phyloP scores from a whole-genome alignment of 1,140 invertebrate species.

The Chrysomallon squamiferum region DNA sequence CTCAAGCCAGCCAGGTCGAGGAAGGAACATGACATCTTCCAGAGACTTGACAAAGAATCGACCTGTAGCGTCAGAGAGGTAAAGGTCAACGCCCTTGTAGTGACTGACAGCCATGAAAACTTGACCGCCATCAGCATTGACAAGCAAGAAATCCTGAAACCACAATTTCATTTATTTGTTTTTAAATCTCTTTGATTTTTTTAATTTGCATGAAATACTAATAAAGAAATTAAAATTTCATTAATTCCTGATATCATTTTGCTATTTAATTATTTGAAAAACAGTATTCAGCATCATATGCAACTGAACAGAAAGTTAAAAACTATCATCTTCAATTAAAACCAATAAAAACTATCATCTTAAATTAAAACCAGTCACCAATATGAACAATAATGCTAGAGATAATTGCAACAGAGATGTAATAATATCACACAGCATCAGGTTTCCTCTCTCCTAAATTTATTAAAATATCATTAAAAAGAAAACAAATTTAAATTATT shows the following conservation, averaged over 20 bases:
- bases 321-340: not conserved
- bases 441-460: too few species aligned
- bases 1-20: constrained; percentile 4
- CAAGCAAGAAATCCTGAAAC: constrained; percentile 16
- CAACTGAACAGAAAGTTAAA: not conserved
- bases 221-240: not conserved
- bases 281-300: not conserved
- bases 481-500: too few species aligned
- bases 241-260: not conserved
- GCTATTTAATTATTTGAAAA: not conserved
- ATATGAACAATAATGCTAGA: too few species aligned
- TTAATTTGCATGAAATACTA: too few species aligned
- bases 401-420: too few species aligned
- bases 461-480: too few species aligned
- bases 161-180: not conserved
- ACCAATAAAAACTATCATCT: too few species aligned
- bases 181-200: too few species aligned
- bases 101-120: constrained; percentile 19
- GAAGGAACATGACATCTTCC: not conserved
- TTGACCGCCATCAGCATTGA: constrained; percentile 16
- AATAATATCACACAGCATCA: too few species aligned
- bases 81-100: constrained; percentile 13
- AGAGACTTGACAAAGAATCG: constrained; percentile 15
- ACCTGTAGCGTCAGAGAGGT: constrained; percentile 21
- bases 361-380: too few species aligned